phyloP scores from a whole-genome alignment of 2,888 invertebrate species.

The Platynereis dumerilii region DNA sequence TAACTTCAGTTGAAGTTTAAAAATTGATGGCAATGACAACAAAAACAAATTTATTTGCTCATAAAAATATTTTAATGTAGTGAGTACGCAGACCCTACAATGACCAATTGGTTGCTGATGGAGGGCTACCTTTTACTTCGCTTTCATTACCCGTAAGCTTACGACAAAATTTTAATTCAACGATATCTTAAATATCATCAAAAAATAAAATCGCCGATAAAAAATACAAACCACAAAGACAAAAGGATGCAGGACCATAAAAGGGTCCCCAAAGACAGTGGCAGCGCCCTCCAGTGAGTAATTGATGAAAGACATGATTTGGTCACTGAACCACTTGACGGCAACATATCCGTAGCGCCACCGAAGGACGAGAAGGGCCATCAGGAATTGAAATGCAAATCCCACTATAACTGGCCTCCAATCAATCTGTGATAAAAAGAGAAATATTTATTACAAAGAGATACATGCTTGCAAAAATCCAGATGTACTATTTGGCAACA shows the following conservation, averaged over 20 bases:
- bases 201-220: too few relatives aligned
- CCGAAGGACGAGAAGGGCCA: constrained; percentile 84
- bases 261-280: constrained; percentile 78
- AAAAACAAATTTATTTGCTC: too few relatives aligned
- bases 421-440: constrained; percentile 59
- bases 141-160: too few relatives aligned
- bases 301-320: constrained; percentile 77
- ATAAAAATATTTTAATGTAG: too few relatives aligned
- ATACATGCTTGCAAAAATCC: background rate
- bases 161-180: too few relatives aligned
- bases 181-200: too few relatives aligned
- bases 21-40: too few relatives aligned
- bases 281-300: constrained; percentile 80
- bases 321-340: constrained; percentile 72
- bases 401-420: constrained; percentile 83
- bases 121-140: too few relatives aligned
- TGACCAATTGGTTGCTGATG: too few relatives aligned
- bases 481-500: too few relatives aligned
- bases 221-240: constrained; percentile 73
- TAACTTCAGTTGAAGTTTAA: too few relatives aligned
- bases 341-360: constrained; percentile 80
- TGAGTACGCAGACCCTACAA: too few relatives aligned
- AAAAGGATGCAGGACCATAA: constrained; percentile 70
- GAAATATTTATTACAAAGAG: background rate
- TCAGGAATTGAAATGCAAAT: constrained; percentile 79